phyloP scores from a whole-genome alignment of 2,888 invertebrate species.

The Callyntrura guangdongensis region DNA sequence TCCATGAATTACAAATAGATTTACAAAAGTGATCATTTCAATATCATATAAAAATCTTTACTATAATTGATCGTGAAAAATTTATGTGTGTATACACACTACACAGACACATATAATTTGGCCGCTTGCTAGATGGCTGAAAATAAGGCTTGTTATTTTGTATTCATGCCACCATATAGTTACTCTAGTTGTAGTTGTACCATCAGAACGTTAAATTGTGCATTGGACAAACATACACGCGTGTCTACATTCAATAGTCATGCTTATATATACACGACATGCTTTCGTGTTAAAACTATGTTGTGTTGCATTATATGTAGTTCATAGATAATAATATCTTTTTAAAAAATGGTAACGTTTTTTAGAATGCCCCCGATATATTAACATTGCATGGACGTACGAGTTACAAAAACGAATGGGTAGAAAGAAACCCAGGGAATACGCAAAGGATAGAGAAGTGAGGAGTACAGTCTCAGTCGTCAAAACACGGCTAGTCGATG shows the following conservation, averaged over 20 bases:
- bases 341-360: constrained; percentile 11
- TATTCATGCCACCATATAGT: not conserved
- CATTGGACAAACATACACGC: constrained; percentile 8
- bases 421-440: not conserved
- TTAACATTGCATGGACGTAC: not conserved
- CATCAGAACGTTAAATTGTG: constrained; percentile 12
- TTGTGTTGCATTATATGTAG: too few species aligned
- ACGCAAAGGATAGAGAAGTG: too few species aligned
- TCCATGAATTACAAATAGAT: not conserved
- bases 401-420: not conserved
- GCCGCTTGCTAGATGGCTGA: not conserved
- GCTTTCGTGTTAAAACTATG: not conserved
- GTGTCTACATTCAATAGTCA: not conserved
- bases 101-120: not conserved
- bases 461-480: not conserved
- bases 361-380: constrained; percentile 11
- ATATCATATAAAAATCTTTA: not conserved
- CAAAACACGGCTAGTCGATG: constrained; percentile 8
- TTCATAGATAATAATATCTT: not conserved
- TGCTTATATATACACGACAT: not conserved
- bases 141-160: not conserved
- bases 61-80: not conserved
- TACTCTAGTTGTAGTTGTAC: not conserved
- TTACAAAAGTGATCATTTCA: not conserved
- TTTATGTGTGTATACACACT: not conserved